Conservation (phyloP, 2,797 vertebrate genomes). For the Ptychadena robeensis region DNA sequence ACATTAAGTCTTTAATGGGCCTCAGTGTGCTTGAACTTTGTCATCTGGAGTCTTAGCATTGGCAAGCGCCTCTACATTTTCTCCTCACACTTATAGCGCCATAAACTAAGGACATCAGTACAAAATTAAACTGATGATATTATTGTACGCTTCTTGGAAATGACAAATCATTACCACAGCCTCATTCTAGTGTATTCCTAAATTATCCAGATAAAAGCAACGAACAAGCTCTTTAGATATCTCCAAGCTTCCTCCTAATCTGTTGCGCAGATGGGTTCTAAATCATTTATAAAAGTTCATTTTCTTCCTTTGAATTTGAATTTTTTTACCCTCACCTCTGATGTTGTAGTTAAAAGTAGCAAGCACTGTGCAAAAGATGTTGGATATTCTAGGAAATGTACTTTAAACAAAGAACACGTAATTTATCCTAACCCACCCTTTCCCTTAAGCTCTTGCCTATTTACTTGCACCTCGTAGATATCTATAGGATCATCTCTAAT, state of each 20-base stretch:
- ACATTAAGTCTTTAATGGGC: conserved; percentile 34
- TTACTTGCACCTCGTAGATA: too few species aligned
- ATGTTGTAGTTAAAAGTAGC: not conserved
- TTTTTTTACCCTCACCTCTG: not conserved
- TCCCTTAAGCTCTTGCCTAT: too few species aligned
- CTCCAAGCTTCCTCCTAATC: not conserved
- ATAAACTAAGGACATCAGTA: conserved; percentile 40
- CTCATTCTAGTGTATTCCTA: conserved; percentile 18
- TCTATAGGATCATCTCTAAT: too few species aligned
- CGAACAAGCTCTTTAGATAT: not conserved
- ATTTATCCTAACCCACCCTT: too few species aligned
- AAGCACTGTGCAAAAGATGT: not conserved
- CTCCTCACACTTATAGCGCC: conserved; percentile 13
- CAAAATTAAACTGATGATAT: conserved; percentile 32
- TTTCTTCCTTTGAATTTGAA: not conserved
- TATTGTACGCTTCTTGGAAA: conserved; percentile 30
- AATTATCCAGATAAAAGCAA: conserved; percentile 16
- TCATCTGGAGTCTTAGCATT: conserved; percentile 38
- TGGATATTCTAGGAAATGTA: too few species aligned
- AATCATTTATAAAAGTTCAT: not conserved
- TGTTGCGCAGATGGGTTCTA: not conserved
- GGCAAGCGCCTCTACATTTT: conserved; percentile 20
- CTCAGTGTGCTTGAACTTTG: conserved; percentile 36
- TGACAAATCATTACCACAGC: conserved; percentile 11
- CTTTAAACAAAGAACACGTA: too few species aligned